Conservation (phyloP, 2,113 vertebrate genomes). For the Acrocephalus kingi region DNA sequence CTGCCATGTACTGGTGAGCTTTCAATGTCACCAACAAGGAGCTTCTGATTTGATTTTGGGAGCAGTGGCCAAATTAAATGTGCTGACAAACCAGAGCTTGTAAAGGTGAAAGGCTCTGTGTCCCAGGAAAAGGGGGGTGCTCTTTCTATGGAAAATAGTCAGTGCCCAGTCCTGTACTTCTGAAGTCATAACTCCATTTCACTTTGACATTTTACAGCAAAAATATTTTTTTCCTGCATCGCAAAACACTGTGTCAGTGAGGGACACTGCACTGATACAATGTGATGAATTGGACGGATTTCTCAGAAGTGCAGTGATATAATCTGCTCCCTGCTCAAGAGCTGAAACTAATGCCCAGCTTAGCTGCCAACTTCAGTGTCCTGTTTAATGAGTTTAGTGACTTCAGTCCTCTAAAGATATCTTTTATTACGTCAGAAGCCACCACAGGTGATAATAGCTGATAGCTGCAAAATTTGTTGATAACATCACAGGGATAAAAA, state of each 20-base stretch:
- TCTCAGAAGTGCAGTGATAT: neutral
- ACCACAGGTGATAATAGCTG: neutral
- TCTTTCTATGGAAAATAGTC: neutral
- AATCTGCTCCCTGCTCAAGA: neutral
- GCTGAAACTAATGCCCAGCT: neutral
- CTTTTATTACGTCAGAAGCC: neutral
- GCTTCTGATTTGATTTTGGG: neutral
- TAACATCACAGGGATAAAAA: neutral
- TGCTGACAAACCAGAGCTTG: neutral
- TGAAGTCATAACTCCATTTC: neutral
- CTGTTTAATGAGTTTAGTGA: neutral
- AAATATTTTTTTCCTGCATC: neutral
- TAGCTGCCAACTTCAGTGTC: neutral
- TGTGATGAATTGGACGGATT: neutral
- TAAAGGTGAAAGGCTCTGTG: accelerated
- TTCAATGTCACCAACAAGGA: neutral
- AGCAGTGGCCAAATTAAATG: neutral
- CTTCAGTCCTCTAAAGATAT: neutral
- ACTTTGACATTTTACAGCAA: neutral
- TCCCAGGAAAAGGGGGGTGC: neutral
- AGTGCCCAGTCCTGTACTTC: neutral
- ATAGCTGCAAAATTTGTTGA: neutral
- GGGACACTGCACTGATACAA: neutral
- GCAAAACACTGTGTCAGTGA: neutral
- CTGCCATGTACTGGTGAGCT: neutral